These are phyloP conservation scores for Lamellibrachia satsuma DNA, from an alignment of 2,888 invertebrate genomes.

Conservation along the genomic window DNA sequence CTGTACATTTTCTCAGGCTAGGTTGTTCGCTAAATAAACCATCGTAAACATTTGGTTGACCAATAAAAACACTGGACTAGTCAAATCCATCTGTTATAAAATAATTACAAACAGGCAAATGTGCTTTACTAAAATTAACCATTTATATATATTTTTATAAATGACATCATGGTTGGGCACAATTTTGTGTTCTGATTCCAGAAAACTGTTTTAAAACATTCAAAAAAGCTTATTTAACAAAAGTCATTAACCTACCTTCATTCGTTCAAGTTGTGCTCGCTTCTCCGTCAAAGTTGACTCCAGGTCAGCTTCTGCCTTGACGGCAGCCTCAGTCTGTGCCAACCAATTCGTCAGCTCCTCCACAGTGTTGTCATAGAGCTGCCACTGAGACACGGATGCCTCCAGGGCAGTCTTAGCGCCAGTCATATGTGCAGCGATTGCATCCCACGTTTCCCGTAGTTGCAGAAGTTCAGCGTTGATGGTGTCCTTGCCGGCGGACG, in stretches of 20 bases:
- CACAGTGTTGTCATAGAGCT: constrained; percentile 88
- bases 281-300: constrained; percentile 40
- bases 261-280: constrained; percentile 39
- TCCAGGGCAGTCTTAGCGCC: constrained; percentile 78
- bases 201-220: neutral
- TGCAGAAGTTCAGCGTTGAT: neutral
- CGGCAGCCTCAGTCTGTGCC: constrained; percentile 77
- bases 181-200: neutral
- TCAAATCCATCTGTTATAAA: neutral
- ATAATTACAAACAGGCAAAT: no score
- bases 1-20: neutral
- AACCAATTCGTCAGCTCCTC: constrained; percentile 84
- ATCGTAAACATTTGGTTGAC: neutral
- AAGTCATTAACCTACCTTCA: constrained; percentile 49
- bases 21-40: neutral
- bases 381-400: constrained; percentile 89
- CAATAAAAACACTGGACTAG: no score
- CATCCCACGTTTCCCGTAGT: neutral
- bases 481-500: neutral
- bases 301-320: constrained; percentile 82
- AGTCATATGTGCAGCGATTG: constrained; percentile 14
- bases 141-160: neutral
- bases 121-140: neutral
- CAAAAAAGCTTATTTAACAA: neutral
- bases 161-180: neutral